Conservation (phyloP, 2,113 vertebrate genomes). For the Clarias gariepinus region DNA sequence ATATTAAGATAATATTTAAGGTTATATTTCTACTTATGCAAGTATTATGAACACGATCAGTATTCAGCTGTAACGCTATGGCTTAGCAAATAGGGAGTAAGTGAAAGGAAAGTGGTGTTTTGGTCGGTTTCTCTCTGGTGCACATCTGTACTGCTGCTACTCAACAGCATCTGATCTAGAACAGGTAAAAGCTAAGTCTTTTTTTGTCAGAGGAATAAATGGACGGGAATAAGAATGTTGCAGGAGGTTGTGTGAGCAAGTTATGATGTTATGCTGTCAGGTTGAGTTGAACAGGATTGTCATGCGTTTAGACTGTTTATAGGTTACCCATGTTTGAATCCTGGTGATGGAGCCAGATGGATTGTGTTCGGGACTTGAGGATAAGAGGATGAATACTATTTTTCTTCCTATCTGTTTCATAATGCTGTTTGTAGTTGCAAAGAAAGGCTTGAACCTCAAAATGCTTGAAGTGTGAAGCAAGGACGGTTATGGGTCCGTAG, state of each 20-base stretch:
- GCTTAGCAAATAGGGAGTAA: constrained; percentile 56
- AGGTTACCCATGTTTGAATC: background rate
- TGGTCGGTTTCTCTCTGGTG: constrained; percentile 44
- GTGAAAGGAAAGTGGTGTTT: constrained; percentile 43
- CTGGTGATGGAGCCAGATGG: background rate
- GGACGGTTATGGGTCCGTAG: constrained; percentile 55
- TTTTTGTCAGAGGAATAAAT: background rate
- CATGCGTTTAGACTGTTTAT: background rate
- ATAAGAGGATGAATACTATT: background rate
- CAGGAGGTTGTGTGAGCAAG: constrained; percentile 1
- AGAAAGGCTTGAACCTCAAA: constrained; percentile 51
- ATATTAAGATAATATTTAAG: constrained; percentile 65
- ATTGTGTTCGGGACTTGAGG: background rate
- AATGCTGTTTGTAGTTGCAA: constrained; percentile 21
- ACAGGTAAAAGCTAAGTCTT: no score
- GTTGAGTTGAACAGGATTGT: background rate
- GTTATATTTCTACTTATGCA: constrained; percentile 67
- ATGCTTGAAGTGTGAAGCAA: constrained; percentile 55
- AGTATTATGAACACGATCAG: constrained; percentile 82
- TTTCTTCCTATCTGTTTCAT: background rate
- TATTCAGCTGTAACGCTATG: constrained; percentile 75
- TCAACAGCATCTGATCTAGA: background rate
- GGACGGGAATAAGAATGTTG: constrained; percentile 21
- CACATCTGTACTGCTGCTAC: constrained; percentile 29
- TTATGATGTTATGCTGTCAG: constrained; percentile 1